These are phyloP conservation scores for Herpailurus yagouaroundi DNA, from an alignment of 2,113 vertebrate genomes.

Conservation along the genomic window DNA sequence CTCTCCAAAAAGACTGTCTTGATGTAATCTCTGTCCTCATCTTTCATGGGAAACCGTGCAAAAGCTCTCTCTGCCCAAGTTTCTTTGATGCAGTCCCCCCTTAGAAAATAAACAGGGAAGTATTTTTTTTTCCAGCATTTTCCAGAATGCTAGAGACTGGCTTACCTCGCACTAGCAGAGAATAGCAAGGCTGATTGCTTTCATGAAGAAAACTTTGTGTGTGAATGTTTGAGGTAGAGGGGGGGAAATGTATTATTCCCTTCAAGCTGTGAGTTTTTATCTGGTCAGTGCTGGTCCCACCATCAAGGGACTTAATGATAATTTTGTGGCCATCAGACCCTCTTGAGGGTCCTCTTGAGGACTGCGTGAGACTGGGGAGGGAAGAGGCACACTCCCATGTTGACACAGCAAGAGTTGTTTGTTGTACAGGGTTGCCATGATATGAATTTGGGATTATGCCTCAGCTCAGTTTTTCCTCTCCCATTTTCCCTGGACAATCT, in stretches of 20 bases:
- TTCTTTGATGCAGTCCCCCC: not conserved
- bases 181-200: not conserved
- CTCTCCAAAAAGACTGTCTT: not conserved
- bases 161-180: not conserved
- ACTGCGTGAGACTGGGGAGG: not conserved
- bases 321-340: not conserved
- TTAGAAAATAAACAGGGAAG: not conserved
- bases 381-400: accelerated
- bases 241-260: not conserved
- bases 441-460: not conserved
- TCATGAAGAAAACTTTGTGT: not conserved
- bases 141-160: not conserved
- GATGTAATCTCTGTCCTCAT: not conserved
- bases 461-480: not conserved
- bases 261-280: constrained; percentile 15
- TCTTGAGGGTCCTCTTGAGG: not conserved
- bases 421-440: not conserved
- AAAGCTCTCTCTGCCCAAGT: not conserved
- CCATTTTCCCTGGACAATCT: not conserved
- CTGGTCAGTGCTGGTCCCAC: too few relatives aligned
- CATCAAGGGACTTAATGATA: not conserved
- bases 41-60: not conserved
- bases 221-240: not conserved
- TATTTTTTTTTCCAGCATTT: not conserved
- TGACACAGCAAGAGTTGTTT: not conserved